Evolutionary conservation across 2,113 vertebrate species (phyloP), one percentile per base, ranked within the genome.

Genomic region (Climacteris rufus): DNA sequence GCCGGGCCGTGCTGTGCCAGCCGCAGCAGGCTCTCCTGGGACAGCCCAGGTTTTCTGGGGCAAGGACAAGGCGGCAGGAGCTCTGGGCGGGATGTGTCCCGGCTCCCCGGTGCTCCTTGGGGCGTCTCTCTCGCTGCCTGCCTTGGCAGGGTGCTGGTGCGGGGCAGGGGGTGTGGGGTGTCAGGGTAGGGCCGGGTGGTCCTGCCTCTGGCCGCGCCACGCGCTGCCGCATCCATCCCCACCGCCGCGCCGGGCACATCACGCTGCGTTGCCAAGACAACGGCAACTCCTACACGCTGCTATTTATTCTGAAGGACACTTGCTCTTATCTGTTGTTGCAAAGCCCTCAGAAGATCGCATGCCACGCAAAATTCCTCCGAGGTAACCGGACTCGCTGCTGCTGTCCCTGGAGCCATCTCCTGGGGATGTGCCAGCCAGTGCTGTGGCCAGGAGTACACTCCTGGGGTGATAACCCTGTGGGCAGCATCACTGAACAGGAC

Each of bases 201-300:
- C 74, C 54, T 49, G 60, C 90, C 42, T 1, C 81, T 30, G 17
- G 81, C 87, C 77, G 39, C 44, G 14, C 87, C 84, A 45, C 21
- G 6, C 79, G 39, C 87, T 89, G 89, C 92, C 21, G 82, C 90
- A 79, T 88, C 94, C 89, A 83, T 90, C 90, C 13, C 87, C 49
- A 68, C 83, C 84, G 80, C 52, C 88, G 87, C 91, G 91, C 95
- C 60, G 5, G 91, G 94, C 83, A 24, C 94, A 96, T 95, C 40
- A 80, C 54, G 82, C 97, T 75, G 93, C 47, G 98, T 98, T 97
- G 97, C 98, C 98, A 64, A 31, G 98, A 96, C 98, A 97, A 98
- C 98, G 47, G 79, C 95, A 93, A 97, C 84, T 97, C 98, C 97
- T 94, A 96, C 90, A 68, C 82, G 56, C 80, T 95, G 97, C 97